These are phyloP conservation scores for Mongoloraphidia duomilia DNA, from an alignment of 2,888 invertebrate species.

Conservation along the genomic window DNA sequence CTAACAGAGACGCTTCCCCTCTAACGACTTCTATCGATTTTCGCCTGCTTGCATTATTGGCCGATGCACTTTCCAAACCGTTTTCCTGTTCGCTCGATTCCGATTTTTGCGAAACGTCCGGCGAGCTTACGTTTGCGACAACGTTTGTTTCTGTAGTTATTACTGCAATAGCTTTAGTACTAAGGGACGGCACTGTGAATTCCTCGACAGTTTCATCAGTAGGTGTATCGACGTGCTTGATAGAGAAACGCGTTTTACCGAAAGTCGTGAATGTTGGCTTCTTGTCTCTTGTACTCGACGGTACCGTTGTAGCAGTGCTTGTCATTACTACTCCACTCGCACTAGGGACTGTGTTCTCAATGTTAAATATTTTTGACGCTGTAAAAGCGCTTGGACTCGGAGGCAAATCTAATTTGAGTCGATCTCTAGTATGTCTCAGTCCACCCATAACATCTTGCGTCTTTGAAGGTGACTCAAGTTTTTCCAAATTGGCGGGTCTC, in stretches of 20 bases:
- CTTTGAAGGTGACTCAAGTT: conserved; percentile 3
- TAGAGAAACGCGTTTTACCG: conserved; percentile 35
- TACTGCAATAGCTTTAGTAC: not conserved
- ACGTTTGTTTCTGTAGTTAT: conserved; percentile 13
- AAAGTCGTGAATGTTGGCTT: conserved; percentile 44
- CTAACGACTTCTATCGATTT: conserved; percentile 19
- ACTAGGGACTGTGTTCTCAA: conserved; percentile 33
- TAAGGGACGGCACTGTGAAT: not conserved
- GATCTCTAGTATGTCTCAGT: conserved; percentile 54
- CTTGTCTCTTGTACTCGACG: conserved; percentile 46
- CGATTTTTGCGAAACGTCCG: conserved; percentile 5
- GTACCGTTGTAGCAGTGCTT: conserved; percentile 27
- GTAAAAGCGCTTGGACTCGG: conserved; percentile 36
- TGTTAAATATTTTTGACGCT: conserved; percentile 22
- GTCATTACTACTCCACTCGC: conserved; percentile 23
- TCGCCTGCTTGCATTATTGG: conserved; percentile 22
- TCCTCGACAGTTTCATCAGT: conserved; percentile 23
- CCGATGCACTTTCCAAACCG: conserved; percentile 24
- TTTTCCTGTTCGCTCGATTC: conserved; percentile 18
- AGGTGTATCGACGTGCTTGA: conserved; percentile 30
- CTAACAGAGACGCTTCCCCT: conserved; percentile 45
- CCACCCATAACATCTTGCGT: conserved; percentile 39
- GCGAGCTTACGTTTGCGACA: conserved; percentile 21
- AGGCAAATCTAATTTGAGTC: conserved; percentile 53
- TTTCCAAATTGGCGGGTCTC: conserved; percentile 5